Base-by-base conservation (phyloP, 2,797 vertebrate species). In the Acipenser transmontanus region DNA sequence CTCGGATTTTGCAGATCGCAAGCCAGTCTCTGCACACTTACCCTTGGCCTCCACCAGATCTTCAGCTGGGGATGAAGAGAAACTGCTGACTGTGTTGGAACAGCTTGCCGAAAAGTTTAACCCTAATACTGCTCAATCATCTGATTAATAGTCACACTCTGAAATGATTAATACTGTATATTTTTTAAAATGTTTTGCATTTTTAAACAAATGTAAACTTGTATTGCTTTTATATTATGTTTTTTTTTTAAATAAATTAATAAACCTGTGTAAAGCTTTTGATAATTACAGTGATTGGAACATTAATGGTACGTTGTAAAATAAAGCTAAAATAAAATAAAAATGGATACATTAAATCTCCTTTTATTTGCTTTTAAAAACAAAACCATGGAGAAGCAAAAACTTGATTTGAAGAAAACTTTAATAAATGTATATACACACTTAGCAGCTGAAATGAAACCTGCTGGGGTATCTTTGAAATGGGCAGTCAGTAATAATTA, bases 21-120 rank as follows among this genome's bases (percentile, higher is more conserved):
- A 84, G 6, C 81, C 86, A 0, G 89, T 92, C 48, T 69, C 87
- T 10, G 92, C 87, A 0, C 92, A 93, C 68, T 78, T 93, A 13
- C 87, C 89, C 0, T 73, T 94, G 68, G 93, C 93, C 20, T 81
- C 60, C 1, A 88, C 88, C 56, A 81, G 72, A 50, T 82, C 89
- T 9, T 80, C 87, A 0, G 62, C 66, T 0, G 87, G 79, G 20
- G 90, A 92, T 14, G 88, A 91, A 69, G 78, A 90, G 66, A 88
- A 85, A 67, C 81, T 94, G 6, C 75, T 80, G 70, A 72, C 77
- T 6, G 11, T 56, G 0, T 76, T 93, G 73, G 85, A 89, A 59
- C 82, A 91, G 51, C 69, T 93, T 0, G 77, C 87, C 7, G 74
- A 74, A 50, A 89, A 84, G 69, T 91, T 91, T 75, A 91, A 88